Percentiles rank a stretch among this genome's conserved stretches.
These are phyloP conservation scores for Drosophila hamatofila DNA, from an alignment of 2,888 invertebrate genomes.

Conservation along the genomic window DNA sequence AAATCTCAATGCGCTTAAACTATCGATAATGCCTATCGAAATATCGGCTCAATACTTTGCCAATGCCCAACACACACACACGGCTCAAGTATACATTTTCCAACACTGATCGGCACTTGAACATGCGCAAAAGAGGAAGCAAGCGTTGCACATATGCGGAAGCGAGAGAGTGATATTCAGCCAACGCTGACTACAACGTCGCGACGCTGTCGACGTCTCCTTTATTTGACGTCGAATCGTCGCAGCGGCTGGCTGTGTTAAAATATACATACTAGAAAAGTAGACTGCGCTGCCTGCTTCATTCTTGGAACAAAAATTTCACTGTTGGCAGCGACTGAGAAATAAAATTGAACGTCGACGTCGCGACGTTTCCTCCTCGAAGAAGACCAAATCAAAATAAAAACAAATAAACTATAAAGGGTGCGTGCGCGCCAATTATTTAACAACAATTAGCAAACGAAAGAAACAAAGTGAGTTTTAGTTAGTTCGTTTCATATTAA, in stretches of 20 bases:
- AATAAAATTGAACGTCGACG: constrained; percentile 81
- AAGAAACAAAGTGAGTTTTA: constrained; percentile 78
- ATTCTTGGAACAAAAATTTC: constrained; percentile 74
- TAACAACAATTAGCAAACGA: constrained; percentile 75
- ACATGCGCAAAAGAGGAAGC: constrained; percentile 66
- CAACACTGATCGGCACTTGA: constrained; percentile 41
- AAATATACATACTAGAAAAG: constrained; percentile 66
- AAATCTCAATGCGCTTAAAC: neutral
- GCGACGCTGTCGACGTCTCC: constrained; percentile 69
- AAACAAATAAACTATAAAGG: constrained; percentile 72
- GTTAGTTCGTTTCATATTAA: constrained; percentile 19
- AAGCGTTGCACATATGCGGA: constrained; percentile 33
- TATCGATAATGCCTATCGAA: constrained; percentile 20
- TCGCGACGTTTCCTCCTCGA: constrained; percentile 75
- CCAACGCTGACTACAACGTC: constrained; percentile 56
- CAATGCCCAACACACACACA: constrained; percentile 33
- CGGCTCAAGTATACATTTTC: constrained; percentile 1
- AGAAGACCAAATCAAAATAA: constrained; percentile 78
- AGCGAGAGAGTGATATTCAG: constrained; percentile 55
- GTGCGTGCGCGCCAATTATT: constrained; percentile 81
- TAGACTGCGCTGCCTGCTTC: constrained; percentile 64
- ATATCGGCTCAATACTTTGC: neutral
- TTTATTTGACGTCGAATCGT: constrained; percentile 65
- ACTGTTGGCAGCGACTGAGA: constrained; percentile 80
- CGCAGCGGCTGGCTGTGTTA: constrained; percentile 66